Conservation (phyloP, 2,113 vertebrate genomes). For the Rhea pennata region DNA sequence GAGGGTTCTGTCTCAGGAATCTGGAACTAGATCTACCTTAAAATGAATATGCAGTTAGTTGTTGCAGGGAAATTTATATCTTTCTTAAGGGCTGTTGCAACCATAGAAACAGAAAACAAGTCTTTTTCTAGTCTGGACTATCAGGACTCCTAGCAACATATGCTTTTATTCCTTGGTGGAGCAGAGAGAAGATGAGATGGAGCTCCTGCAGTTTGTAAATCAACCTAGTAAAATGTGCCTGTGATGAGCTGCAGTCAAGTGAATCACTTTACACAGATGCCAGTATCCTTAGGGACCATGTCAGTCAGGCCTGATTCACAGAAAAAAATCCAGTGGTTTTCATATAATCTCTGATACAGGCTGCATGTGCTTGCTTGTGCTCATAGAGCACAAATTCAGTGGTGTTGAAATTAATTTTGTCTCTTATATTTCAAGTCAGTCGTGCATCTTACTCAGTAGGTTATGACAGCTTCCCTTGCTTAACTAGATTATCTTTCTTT, state of each 20-base stretch:
- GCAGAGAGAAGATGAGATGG: not conserved
- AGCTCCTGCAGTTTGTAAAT: not conserved
- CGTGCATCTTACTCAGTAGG: not conserved
- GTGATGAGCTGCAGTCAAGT: not conserved
- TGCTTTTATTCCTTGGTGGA: conserved; percentile 5
- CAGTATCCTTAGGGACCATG: not conserved
- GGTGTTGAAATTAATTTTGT: not conserved
- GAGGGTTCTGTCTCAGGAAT: conserved; percentile 81
- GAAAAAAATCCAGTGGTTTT: not conserved
- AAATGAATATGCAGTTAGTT: conserved; percentile 67
- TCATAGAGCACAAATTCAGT: not conserved
- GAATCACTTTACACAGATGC: not conserved
- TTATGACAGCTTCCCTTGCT: not conserved
- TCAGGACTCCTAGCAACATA: conserved; percentile 23
- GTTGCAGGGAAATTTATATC: conserved; percentile 75
- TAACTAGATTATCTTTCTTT: not conserved
- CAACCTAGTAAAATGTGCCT: not conserved
- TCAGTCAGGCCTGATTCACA: not conserved
- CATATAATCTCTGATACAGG: not conserved
- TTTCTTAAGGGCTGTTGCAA: conserved; percentile 84
- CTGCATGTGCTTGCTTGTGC: not conserved
- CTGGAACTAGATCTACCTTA: conserved; percentile 75
- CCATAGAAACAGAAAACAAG: conserved; percentile 66
- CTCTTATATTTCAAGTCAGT: not conserved
- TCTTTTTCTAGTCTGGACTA: conserved; percentile 50